These are phyloP conservation scores for Danaus chrysippus DNA, from an alignment of 2,888 invertebrate genomes.

Conservation along the genomic window DNA sequence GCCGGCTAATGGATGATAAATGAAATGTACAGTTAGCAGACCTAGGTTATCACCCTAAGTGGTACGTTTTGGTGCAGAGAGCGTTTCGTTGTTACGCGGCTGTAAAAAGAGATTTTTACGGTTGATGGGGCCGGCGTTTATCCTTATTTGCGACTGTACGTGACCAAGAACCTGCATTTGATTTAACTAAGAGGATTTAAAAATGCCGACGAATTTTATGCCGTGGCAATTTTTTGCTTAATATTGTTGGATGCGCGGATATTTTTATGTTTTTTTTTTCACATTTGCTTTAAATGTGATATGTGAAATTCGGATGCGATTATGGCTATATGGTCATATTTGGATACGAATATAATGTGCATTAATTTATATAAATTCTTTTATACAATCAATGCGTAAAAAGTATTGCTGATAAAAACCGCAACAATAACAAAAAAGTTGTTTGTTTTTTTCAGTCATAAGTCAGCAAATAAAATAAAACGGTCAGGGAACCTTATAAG, in stretches of 20 bases:
- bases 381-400: neutral
- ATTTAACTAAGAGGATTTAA: constrained; percentile 49
- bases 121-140: constrained; percentile 51
- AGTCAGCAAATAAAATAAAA: constrained; percentile 16
- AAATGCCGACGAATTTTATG: constrained; percentile 22
- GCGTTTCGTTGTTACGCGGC: constrained; percentile 66
- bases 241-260: neutral
- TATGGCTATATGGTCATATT: no score
- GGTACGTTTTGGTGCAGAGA: constrained; percentile 53
- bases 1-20: neutral
- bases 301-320: no score
- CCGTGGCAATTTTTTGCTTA: constrained; percentile 14
- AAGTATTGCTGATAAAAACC: neutral
- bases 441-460: neutral
- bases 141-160: constrained; percentile 63
- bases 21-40: constrained; percentile 8
- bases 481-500: constrained; percentile 22
- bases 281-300: neutral
- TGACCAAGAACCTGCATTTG: constrained; percentile 62
- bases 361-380: neutral
- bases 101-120: constrained; percentile 72
- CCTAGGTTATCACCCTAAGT: constrained; percentile 41
- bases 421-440: neutral
- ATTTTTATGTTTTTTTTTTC: neutral
- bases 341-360: neutral